These are phyloP conservation scores for Cydia splendana DNA, from an alignment of 1,140 invertebrate species.

Conservation along the genomic window DNA sequence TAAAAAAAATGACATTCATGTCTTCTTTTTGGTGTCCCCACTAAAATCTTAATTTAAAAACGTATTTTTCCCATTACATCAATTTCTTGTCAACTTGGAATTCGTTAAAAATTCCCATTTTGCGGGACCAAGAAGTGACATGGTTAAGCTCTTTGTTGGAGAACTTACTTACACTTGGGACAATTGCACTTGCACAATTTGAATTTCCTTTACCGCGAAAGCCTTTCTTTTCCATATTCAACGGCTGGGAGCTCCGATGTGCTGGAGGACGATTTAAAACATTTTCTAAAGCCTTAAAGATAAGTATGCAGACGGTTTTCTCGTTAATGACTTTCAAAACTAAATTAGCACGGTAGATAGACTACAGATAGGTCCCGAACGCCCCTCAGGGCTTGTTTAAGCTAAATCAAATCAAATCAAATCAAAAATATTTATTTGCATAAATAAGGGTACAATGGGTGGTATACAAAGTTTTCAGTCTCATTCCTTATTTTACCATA, in stretches of 20 bases:
- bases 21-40: no score
- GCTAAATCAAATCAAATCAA: no score
- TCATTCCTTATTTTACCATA: no score
- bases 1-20: no score
- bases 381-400: no score
- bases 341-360: no score
- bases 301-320: neutral
- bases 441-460: no score
- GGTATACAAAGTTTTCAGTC: no score
- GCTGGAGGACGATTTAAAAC: neutral
- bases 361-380: no score
- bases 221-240: conserved; percentile 44
- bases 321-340: no score
- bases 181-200: conserved; percentile 48
- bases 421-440: no score
- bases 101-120: conserved; percentile 36
- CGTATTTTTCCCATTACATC: neutral
- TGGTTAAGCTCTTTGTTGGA: conserved; percentile 45
- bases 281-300: neutral
- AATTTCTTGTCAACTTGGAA: conserved; percentile 15
- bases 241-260: neutral
- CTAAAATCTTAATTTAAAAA: no score
- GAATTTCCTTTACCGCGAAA: conserved; percentile 41
- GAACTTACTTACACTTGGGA: conserved; percentile 44
- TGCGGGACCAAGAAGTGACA: conserved; percentile 43